Percentiles rank a stretch among this genome's conserved stretches.
Evolutionary conservation across 2,888 invertebrate species (phyloP).

Genomic region (Synanthedon myopaeformis): DNA sequence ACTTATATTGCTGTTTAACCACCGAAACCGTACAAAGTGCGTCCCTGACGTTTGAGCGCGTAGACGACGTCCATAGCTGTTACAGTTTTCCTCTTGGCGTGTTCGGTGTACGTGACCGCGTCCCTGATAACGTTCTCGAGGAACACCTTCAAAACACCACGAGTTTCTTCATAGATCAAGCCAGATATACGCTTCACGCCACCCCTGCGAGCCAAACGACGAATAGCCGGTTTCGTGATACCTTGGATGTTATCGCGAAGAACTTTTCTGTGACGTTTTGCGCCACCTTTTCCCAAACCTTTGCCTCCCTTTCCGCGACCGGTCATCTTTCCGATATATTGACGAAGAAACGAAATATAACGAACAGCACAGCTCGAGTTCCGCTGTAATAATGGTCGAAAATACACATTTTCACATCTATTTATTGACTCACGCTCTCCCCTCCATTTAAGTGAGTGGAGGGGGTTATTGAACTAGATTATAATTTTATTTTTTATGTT

Average conservation of each 20-base stretch:
- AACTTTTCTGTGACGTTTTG: constrained; percentile 86
- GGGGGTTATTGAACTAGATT: too few species aligned
- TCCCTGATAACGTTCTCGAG: constrained; percentile 86
- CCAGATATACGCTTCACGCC: constrained; percentile 82
- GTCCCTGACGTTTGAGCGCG: constrained; percentile 84
- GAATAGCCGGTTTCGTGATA: constrained; percentile 83
- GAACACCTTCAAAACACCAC: constrained; percentile 84
- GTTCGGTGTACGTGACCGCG: constrained; percentile 87
- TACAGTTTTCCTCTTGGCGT: constrained; percentile 89
- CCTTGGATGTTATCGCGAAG: constrained; percentile 84
- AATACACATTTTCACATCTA: too few species aligned
- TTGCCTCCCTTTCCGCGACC: constrained; percentile 85
- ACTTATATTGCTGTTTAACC: constrained; percentile 46
- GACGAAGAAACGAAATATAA: background rate
- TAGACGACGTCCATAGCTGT: constrained; percentile 92
- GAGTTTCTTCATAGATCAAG: constrained; percentile 83
- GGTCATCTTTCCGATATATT: constrained; percentile 66
- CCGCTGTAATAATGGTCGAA: too few species aligned
- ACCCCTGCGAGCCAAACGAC: constrained; percentile 78
- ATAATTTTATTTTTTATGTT: too few species aligned
- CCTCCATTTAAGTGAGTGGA: too few species aligned
- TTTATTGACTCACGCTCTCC: background rate
- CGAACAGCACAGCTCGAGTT: too few species aligned
- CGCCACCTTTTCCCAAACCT: constrained; percentile 83
- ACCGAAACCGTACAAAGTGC: constrained; percentile 85